These are phyloP conservation scores for Simalia tracyae DNA, from an alignment of 2,797 vertebrate species.

Conservation along the genomic window DNA sequence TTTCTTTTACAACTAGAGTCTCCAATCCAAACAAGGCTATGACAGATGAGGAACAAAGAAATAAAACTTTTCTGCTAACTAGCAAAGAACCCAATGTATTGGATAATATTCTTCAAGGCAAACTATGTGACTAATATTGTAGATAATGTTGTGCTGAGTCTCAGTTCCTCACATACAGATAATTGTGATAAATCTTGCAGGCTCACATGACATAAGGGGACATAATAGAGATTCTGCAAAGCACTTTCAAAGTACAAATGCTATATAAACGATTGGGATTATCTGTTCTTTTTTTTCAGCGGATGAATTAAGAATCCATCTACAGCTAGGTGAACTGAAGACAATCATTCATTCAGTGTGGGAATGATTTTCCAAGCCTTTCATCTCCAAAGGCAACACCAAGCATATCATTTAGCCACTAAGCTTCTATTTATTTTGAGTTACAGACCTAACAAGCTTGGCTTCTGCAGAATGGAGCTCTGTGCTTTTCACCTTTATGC, in stretches of 20 bases:
- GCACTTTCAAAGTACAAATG: neutral
- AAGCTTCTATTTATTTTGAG: slow-evolving; percentile 14
- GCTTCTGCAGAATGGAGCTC: neutral
- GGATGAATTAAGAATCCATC: neutral
- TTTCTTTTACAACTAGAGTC: neutral
- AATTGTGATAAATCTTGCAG: neutral
- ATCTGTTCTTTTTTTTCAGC: neutral
- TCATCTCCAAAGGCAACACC: neutral
- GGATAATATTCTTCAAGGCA: neutral
- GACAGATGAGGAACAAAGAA: neutral
- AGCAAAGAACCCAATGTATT: neutral
- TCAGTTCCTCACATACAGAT: neutral
- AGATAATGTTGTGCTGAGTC: neutral
- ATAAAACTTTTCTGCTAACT: neutral
- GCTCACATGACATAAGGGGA: neutral
- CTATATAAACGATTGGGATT: neutral
- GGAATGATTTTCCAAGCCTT: slow-evolving; percentile 12
- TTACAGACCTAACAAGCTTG: neutral
- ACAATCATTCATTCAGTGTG: slow-evolving; percentile 1
- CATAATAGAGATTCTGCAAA: neutral
- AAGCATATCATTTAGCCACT: neutral
- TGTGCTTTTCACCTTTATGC: neutral
- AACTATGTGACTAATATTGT: neutral
- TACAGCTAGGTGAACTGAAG: neutral
- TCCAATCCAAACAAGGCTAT: neutral